Evolutionary conservation across 2,888 invertebrate species (phyloP).

Genomic region (Cyaniris semiargus): DNA sequence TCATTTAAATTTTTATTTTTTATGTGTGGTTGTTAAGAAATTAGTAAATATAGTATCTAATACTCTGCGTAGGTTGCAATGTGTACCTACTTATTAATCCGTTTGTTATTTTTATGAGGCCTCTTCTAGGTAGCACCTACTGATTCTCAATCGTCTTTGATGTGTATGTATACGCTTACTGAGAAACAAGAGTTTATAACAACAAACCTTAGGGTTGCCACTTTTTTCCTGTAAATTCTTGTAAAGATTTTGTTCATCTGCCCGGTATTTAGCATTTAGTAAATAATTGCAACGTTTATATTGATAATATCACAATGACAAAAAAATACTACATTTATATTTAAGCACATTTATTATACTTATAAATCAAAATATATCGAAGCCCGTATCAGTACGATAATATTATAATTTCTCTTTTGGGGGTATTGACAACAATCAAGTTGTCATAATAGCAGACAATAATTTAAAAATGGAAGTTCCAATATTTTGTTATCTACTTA

Average conservation of each 20-base stretch:
- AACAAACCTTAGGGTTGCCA: conserved; percentile 5
- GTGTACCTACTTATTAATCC: background rate
- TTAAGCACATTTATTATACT: background rate
- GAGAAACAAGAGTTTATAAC: conserved; percentile 26
- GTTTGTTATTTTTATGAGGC: conserved; percentile 17
- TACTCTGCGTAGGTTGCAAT: background rate
- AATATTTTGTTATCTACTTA: background rate
- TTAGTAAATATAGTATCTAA: background rate
- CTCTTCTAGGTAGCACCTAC: conserved; percentile 20
- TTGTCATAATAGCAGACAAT: background rate
- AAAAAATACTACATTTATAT: background rate
- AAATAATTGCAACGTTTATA: background rate
- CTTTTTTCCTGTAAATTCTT: background rate
- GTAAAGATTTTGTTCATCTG: background rate
- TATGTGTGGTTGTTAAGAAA: background rate
- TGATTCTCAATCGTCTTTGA: conserved; percentile 18
- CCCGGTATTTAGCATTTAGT: background rate
- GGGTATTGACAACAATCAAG: background rate
- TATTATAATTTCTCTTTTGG: background rate
- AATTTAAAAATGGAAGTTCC: background rate
- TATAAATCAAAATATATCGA: background rate
- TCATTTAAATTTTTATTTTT: background rate
- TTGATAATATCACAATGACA: background rate
- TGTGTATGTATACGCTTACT: conserved; percentile 22
- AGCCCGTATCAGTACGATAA: background rate